These are phyloP conservation scores for Caenorhabditis panamensis DNA, from an alignment of 2,888 invertebrate species.

Conservation along the genomic window DNA sequence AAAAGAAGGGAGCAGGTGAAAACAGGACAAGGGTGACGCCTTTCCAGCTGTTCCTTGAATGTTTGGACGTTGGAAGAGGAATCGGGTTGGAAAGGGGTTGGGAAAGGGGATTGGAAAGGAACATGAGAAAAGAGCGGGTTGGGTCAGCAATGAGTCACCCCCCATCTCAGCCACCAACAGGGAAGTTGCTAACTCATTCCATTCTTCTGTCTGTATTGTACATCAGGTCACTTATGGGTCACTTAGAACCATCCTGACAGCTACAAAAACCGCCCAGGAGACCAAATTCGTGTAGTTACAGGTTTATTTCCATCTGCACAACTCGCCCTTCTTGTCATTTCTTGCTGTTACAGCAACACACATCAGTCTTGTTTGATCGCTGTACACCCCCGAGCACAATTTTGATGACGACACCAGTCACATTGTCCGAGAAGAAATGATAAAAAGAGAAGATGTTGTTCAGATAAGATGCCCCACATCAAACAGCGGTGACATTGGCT, in stretches of 20 bases:
- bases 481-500: slow-evolving; percentile 43
- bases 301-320: too few species aligned
- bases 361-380: slow-evolving; percentile 47
- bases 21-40: slow-evolving; percentile 21
- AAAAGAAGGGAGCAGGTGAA: slow-evolving; percentile 14
- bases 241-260: too few species aligned
- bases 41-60: slow-evolving; percentile 41
- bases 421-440: slow-evolving; percentile 52
- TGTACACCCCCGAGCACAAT: slow-evolving; percentile 14
- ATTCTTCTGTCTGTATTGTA: too few species aligned
- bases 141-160: too few species aligned
- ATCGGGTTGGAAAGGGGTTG: not conserved
- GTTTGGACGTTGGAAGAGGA: slow-evolving; percentile 14
- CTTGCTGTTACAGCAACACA: slow-evolving; percentile 19
- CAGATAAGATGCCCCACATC: slow-evolving; percentile 37
- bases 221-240: too few species aligned
- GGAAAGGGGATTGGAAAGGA: not conserved
- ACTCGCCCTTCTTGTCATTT: too few species aligned
- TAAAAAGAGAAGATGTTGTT: slow-evolving; percentile 41
- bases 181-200: too few species aligned
- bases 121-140: not conserved
- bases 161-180: too few species aligned
- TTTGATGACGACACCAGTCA: slow-evolving; percentile 42
- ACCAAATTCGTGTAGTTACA: too few species aligned
- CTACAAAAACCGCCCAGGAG: too few species aligned